Base-by-base conservation (phyloP, 2,797 vertebrate genomes). In the Xyrichtys novacula region DNA sequence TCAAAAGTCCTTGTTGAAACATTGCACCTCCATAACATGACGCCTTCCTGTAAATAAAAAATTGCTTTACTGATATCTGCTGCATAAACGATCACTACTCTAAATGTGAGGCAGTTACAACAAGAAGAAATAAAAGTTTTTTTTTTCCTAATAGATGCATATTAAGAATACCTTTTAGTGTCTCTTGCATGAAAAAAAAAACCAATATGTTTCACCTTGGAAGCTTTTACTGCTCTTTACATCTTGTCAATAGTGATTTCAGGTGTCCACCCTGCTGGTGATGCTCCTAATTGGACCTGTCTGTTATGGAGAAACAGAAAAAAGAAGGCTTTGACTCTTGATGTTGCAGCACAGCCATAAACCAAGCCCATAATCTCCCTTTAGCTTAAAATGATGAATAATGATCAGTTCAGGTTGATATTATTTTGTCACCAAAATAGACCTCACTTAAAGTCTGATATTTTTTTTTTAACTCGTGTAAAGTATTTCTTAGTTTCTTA, bases 101-200 rank as follows among this genome's bases (percentile, higher is more conserved):
- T 80, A 69, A 87, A 92, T 94, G 80, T 93, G 92, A 94, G 94
- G 92, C 91, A 94, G 93, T 95, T 94, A 93, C 79, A 84, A 91
- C 86, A n/a, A n/a, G n/a, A n/a, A n/a, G n/a, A n/a, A n/a, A 76
- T 61, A 71, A 46, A 28, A 4, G 12, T 20, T 0, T 23, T 48
- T 39, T 38, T 55, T 3, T 22, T n/a, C n/a, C n/a, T n/a, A n/a
- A n/a, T n/a, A n/a, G n/a, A n/a, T n/a, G n/a, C n/a, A n/a, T n/a
- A n/a, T n/a, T n/a, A n/a, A n/a, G n/a, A n/a, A n/a, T n/a, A n/a
- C n/a, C n/a, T n/a, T n/a, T n/a, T n/a, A n/a, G n/a, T n/a, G n/a
- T n/a, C n/a, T n/a, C n/a, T n/a, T n/a, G n/a, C n/a, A n/a, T 85
- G 61, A 71, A 57, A 81, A 79, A 80, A 82, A 70, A 59, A 72